A percentile compares a stretch with the other conserved stretches of the same genome.
Conservation (phyloP, 2,113 vertebrate genomes). For the Equus przewalskii region DNA sequence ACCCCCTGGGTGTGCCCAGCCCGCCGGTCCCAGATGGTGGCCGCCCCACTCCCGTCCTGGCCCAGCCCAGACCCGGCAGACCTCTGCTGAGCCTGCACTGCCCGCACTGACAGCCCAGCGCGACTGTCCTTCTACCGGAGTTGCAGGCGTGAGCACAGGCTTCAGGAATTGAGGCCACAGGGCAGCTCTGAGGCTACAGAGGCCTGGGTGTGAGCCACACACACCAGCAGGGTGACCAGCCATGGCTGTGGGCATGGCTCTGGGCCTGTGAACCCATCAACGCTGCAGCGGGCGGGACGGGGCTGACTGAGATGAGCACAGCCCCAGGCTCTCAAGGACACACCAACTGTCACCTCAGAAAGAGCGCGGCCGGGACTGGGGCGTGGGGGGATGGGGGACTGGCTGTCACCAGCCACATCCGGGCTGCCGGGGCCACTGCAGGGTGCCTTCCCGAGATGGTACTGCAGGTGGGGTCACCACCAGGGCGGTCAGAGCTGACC, state of each 20-base stretch:
- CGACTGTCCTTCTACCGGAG: neutral
- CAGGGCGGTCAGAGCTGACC: neutral
- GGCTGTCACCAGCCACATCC: constrained; percentile 66
- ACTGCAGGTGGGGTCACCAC: neutral
- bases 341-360: neutral
- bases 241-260: neutral
- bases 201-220: neutral
- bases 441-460: neutral
- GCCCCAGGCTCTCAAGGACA: neutral
- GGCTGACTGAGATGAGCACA: neutral
- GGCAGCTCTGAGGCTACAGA: neutral
- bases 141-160: neutral
- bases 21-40: neutral
- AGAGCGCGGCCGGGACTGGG: neutral
- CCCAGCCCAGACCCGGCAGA: neutral
- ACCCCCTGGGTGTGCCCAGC: too few species aligned
- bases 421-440: neutral
- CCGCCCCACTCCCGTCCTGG: neutral
- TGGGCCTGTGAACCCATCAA: neutral
- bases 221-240: neutral
- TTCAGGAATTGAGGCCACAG: neutral
- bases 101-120: too few species aligned
- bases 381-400: neutral
- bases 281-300: too few species aligned
- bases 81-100: neutral